Percentiles rank a stretch among this genome's conserved stretches.
Evolutionary conservation across 2,888 invertebrate genomes (phyloP).

Genomic region (Chironomus tentans): DNA sequence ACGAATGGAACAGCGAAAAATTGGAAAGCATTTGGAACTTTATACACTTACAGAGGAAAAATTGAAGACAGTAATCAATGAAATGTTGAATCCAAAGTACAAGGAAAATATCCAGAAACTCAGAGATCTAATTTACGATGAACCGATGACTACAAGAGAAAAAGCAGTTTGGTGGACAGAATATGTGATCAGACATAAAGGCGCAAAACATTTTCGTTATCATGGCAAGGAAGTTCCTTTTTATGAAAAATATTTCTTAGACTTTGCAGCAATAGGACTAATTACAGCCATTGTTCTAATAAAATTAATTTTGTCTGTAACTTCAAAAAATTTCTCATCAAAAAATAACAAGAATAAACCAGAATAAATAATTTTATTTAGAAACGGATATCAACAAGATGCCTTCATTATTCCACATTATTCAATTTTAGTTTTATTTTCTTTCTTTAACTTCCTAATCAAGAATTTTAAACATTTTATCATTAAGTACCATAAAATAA

Average conservation of each 20-base stretch:
- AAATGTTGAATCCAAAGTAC: constrained; percentile 16
- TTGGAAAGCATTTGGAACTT: constrained; percentile 37
- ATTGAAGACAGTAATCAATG: constrained; percentile 33
- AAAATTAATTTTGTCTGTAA: background rate
- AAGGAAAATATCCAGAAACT: constrained; percentile 7
- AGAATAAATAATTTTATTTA: no score
- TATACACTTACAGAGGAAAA: constrained; percentile 33
- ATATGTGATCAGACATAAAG: constrained; percentile 23
- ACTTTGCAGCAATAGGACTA: background rate
- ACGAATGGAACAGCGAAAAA: constrained; percentile 30
- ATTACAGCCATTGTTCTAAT: background rate
- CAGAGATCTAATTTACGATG: constrained; percentile 11
- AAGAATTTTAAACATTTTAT: background rate
- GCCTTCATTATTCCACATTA: background rate
- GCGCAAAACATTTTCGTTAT: constrained; percentile 9
- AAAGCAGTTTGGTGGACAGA: constrained; percentile 20
- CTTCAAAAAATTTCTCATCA: background rate
- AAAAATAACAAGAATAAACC: background rate
- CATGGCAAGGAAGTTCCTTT: background rate
- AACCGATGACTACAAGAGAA: constrained; percentile 21
- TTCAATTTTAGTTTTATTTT: background rate
- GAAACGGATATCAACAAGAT: no score
- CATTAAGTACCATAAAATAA: background rate
- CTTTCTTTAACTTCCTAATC: background rate
- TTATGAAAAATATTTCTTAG: constrained; percentile 18